Base-by-base conservation (phyloP, 2,797 vertebrate species). In the Malurus splendens region DNA sequence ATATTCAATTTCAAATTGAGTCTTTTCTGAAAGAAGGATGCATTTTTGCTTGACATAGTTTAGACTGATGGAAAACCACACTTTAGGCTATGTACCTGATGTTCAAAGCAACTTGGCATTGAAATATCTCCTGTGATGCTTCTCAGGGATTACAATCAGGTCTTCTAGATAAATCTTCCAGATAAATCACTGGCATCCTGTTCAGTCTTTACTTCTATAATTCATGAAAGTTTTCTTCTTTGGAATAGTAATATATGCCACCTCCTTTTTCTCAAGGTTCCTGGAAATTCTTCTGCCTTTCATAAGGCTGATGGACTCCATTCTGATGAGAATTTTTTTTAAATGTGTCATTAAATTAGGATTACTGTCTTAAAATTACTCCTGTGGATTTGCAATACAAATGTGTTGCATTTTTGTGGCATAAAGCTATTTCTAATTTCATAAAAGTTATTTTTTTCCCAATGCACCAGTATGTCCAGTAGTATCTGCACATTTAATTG, bases 31-130 rank as follows among this genome's bases (percentile, higher is more conserved):
- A 59, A 67, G 24, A 28, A 8, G 10, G 22, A 27, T 76, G 41
- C 0, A 0, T 90, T 81, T 78, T 27, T 60, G 14, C 38, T 44
- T 75, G 12, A 51, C 0, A 0, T 61, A 41, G 16, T 38, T 73
- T 33, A 66, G 50, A 8, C 66, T 66, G 52, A 66, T 80, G 54
- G 48, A 82, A 92, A 82, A 18, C 16, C 27, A 32, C 10, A 25
- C n/a, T 59, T 78, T 6, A 66, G 55, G 27, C 33, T 54, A 1
- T 18, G 52, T 66, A 47, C 18, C 22, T 87, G 61, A 38, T 73
- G 27, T 51, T 86, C 57, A 77, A 38, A 91, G 50, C 33, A 76
- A 23, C 28, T 64, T 77, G 57, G 5, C n/a, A 27, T 56, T 11
- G 6, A 55, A 82, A 32, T 74, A 18, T 45, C 28, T 84, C 14